phyloP scores from a whole-genome alignment of 2,888 invertebrate genomes.

The Leptodirus hochenwartii region DNA sequence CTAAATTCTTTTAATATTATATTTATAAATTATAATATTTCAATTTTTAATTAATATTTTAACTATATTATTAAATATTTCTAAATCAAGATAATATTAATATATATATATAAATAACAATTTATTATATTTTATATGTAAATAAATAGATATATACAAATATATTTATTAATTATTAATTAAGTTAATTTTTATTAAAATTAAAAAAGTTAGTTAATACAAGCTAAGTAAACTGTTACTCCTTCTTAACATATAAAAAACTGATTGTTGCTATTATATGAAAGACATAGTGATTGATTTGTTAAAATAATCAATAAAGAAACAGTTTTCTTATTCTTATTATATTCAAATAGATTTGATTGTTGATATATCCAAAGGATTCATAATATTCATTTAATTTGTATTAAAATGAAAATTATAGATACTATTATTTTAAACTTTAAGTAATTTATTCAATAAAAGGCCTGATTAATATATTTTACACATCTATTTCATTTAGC shows the following conservation, averaged over 20 bases:
- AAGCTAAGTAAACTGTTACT: constrained; percentile 6
- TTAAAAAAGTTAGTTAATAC: constrained; percentile 6
- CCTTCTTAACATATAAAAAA: constrained; percentile 6
- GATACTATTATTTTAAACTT: too few relatives aligned
- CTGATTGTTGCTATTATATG: too few relatives aligned
- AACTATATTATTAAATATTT: constrained; percentile 6
- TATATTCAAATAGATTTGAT: too few relatives aligned
- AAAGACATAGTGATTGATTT: too few relatives aligned
- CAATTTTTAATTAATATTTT: constrained; percentile 3
- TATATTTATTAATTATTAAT: constrained; percentile 8
- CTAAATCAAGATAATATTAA: constrained; percentile 5
- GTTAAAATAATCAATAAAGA: too few relatives aligned
- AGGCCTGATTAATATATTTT: too few relatives aligned
- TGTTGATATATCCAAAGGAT: too few relatives aligned
- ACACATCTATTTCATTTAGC: too few relatives aligned
- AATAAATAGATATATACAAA: constrained; percentile 7
- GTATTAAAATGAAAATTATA: too few relatives aligned
- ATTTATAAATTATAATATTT: constrained; percentile 3
- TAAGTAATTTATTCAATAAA: too few relatives aligned
- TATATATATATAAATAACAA: constrained; percentile 3
- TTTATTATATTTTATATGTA: constrained; percentile 14
- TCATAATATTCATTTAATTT: too few relatives aligned
- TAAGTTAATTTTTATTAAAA: constrained; percentile 9
- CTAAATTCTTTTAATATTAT: constrained; percentile 4
- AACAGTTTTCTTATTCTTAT: too few relatives aligned